Evolutionary conservation across 2,888 invertebrate genomes (phyloP).

Genomic region (Cheilosia impressa): DNA sequence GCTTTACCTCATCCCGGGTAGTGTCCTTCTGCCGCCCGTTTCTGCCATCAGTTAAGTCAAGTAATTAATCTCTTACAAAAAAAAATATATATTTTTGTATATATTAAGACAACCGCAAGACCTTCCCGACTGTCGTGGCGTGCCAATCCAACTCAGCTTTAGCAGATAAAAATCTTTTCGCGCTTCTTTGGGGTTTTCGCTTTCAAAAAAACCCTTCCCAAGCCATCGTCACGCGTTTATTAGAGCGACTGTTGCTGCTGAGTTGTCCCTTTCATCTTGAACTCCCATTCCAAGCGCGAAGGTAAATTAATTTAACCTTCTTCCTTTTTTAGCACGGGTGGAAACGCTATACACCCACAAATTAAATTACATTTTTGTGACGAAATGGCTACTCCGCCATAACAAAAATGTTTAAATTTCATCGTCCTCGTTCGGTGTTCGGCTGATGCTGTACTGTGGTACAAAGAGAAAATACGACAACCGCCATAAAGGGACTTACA

Average conservation of each 20-base stretch:
- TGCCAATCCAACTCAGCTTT: too few relatives aligned
- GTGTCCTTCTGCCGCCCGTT: conserved; percentile 16
- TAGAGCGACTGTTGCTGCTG: conserved; percentile 33
- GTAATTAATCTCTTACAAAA: too few relatives aligned
- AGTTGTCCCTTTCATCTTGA: conserved; percentile 58
- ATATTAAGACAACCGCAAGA: too few relatives aligned
- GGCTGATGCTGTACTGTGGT: conserved; percentile 7
- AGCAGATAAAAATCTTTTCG: too few relatives aligned
- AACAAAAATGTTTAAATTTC: conserved; percentile 59
- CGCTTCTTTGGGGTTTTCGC: too few relatives aligned
- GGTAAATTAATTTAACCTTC: conserved; percentile 62
- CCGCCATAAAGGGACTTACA: neutral
- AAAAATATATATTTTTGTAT: too few relatives aligned
- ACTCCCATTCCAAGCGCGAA: conserved; percentile 34
- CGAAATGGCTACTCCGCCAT: conserved; percentile 55
- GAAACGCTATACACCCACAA: conserved; percentile 49
- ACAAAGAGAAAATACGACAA: neutral
- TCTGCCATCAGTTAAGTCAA: neutral
- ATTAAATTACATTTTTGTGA: conserved; percentile 71
- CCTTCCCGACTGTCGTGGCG: too few relatives aligned
- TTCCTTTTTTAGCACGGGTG: conserved; percentile 34
- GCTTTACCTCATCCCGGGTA: conserved; percentile 30
- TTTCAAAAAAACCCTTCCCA: too few relatives aligned
- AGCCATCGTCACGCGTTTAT: neutral
- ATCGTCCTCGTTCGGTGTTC: conserved; percentile 27